A percentile compares a stretch with the other conserved stretches of the same genome.
Evolutionary conservation across 37 sponge, comb jelly and placozoan genomes (phyloP).

Genomic region (Agelas oroides): DNA sequence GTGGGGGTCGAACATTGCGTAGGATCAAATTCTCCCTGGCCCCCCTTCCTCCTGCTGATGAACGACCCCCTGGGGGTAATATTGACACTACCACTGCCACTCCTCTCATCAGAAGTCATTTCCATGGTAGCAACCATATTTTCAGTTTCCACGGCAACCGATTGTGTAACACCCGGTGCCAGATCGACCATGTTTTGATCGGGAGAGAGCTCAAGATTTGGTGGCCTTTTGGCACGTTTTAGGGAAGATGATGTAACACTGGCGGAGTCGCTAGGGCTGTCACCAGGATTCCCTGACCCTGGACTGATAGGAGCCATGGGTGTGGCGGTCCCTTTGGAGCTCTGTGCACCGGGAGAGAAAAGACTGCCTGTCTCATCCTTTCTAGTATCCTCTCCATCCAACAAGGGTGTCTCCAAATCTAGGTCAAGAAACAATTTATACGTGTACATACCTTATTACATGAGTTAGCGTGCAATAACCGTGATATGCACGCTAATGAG

Average conservation of each 20-base stretch:
- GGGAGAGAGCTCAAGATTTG: conserved; percentile 67
- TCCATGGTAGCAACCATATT: too few relatives aligned
- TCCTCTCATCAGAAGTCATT: too few relatives aligned
- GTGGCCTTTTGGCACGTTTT: conserved; percentile 62
- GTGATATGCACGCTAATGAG: too few relatives aligned
- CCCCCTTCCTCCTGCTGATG: not conserved
- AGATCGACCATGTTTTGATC: not conserved
- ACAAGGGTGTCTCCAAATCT: not conserved
- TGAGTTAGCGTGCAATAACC: too few relatives aligned
- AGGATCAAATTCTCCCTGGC: conserved; percentile 18
- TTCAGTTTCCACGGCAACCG: not conserved
- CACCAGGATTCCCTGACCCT: not conserved
- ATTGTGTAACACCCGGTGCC: not conserved
- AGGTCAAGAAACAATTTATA: too few relatives aligned
- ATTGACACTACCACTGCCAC: too few relatives aligned
- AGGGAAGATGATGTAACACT: not conserved
- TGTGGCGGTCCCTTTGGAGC: not conserved
- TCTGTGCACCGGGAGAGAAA: not conserved
- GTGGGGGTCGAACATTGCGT: conserved; percentile 60
- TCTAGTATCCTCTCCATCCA: not conserved
- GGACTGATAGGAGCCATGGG: not conserved
- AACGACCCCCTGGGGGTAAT: not conserved
- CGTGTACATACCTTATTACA: too few relatives aligned
- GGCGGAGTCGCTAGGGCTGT: not conserved
- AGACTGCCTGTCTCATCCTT: not conserved